Evolutionary conservation across 2,113 vertebrate species (phyloP), one percentile per base, ranked within the genome.

Genomic region (Alosa alosa): DNA sequence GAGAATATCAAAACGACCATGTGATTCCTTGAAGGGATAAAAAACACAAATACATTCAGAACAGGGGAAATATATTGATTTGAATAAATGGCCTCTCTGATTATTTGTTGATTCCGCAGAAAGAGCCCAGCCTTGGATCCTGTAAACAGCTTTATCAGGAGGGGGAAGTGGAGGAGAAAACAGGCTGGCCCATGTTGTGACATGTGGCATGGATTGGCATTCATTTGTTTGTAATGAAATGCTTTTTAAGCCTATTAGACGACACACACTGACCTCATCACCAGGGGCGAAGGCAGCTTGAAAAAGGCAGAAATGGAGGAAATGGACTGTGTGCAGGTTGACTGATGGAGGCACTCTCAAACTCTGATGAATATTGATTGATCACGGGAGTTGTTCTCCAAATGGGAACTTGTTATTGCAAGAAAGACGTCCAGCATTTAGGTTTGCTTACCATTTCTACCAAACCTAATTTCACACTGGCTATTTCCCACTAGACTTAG

Each of bases 41-140:
- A 88, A 86, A 88, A 90, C 44, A 90, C 89, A 88, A 90, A 86
- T 78, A 86, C 52, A 86, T 49, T 60, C n/a, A 84, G 85, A 50
- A 88, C 47, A 44, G 84, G 57, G 82, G 83, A 75, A 84, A 88
- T 81, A 52, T 50, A 88, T 90, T 85, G 82, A 89, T 89, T 84
- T 85, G 82, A 82, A 88, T 64, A 83, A 88, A 90, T 86, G 83
- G 57, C 84, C 86, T 36, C 85, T 82, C 55, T 41, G 9, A 85
- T 87, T 57, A 82, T 84, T 82, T 87, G 86, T 82, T 87, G 83
- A 87, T 87, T 45, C 47, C 85, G 41, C n/a, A 22, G 17, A 72
- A 72, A 86, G 82, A 83, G 82, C 57, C 55, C 46, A 20, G n/a
- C 47, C 82, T 86, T 64, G 46, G 49, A 84, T 88, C 46, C 68